Evolutionary conservation across 2,797 vertebrate genomes (phyloP), one percentile per base, ranked within the genome.

Genomic region (Sebastes cheni): DNA sequence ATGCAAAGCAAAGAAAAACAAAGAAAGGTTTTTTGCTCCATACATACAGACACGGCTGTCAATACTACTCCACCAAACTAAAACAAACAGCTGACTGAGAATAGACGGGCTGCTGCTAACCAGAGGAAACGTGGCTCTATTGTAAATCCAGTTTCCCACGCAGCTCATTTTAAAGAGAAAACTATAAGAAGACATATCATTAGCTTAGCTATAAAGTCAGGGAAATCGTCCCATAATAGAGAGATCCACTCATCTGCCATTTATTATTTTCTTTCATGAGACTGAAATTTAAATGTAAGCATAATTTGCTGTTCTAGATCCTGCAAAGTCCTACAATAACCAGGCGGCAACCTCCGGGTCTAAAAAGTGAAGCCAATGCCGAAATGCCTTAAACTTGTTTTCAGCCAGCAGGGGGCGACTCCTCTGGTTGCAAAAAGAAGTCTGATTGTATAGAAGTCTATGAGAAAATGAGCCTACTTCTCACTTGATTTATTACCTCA

Each of bases 21-120:
- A 77, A 81, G 74, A 68, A 13, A 52, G 25, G 39, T 11, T 25
- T 67, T 71, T 29, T 32, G 42, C 60, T 72, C 32, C 62, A 32
- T 69, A 67, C 27, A 27, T 68, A 11, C 30, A 36, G 5, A 79
- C 2, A 3, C 32, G 27, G 64, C 67, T 39, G 77, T 87, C 71
- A 65, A 29, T 67, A 50, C 54, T 22, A 14, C 88, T 82, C 79
- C 80, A 81, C 87, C 84, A 84, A 90, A 91, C 59, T 86, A 88
- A 92, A 91, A 89, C 83, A 91, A 84, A 85, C 82, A 89, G 68
- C 80, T 32, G 76, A 72, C 85, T 88, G 13, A 30, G 83, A 86
- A 84, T 77, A 82, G 76, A 75, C 61, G 13, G 13, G 39, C 62
- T 18, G 22, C 64, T 16, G 11, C 5, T 36, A 50, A 81, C 32